A percentile compares a stretch with the other conserved stretches of the same genome.
These are phyloP conservation scores for Bimastos eiseni DNA, from an alignment of 2,888 invertebrate genomes.

Conservation along the genomic window DNA sequence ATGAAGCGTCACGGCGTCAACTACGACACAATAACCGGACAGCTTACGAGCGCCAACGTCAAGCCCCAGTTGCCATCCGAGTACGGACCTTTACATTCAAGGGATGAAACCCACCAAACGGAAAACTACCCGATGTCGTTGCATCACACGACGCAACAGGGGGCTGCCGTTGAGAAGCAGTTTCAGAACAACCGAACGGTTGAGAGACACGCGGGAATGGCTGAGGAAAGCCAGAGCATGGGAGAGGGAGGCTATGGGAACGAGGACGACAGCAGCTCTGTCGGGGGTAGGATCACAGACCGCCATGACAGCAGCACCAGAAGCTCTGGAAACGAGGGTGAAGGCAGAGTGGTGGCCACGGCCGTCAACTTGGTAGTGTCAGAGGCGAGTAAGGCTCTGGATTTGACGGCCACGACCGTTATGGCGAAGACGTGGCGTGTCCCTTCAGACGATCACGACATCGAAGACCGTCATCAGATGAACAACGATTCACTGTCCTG, in stretches of 20 bases:
- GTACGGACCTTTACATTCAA: background rate
- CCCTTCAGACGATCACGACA: conserved; percentile 1
- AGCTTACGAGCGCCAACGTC: conserved; percentile 5
- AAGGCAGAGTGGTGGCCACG: background rate
- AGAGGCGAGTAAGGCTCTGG: background rate
- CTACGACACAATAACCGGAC: conserved; percentile 34
- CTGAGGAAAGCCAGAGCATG: background rate
- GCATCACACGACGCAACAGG: background rate
- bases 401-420: conserved; percentile 22
- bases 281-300: background rate
- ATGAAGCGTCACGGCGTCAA: conserved; percentile 60
- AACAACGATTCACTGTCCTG: background rate
- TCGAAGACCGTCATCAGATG: background rate
- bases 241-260: background rate
- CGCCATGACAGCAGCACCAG: background rate
- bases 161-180: background rate
- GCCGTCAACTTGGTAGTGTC: background rate
- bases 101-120: background rate
- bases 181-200: background rate
- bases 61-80: background rate
- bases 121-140: background rate
- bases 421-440: conserved; percentile 36
- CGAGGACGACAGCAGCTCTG: background rate
- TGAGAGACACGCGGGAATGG: background rate
- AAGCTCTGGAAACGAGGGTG: background rate